phyloP scores from a whole-genome alignment of 2,797 vertebrate species.

The Vultur gryphus region DNA sequence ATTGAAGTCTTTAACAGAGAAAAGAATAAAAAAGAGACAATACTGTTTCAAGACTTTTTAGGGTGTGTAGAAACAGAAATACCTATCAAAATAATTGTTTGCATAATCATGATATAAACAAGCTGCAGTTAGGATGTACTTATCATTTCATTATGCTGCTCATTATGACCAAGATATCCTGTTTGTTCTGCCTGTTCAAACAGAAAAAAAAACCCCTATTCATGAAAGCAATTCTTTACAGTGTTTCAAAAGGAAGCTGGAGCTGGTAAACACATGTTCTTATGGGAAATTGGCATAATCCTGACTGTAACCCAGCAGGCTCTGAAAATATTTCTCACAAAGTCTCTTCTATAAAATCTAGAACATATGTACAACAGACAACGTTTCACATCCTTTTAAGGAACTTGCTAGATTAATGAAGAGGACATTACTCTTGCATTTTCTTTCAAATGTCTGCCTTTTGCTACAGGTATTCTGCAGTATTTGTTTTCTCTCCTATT shows the following conservation, averaged over 20 bases:
- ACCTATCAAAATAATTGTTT: neutral
- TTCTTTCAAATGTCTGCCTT: neutral
- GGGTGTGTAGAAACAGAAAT: neutral
- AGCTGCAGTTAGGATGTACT: neutral
- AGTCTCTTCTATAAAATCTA: constrained; percentile 61
- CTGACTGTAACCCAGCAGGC: constrained; percentile 54
- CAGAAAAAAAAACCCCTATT: constrained; percentile 18
- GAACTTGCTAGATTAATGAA: constrained; percentile 29
- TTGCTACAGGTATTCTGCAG: neutral
- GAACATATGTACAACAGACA: constrained; percentile 50
- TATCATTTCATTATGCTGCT: constrained; percentile 17
- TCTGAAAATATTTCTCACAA: constrained; percentile 66
- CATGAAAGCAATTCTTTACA: constrained; percentile 45
- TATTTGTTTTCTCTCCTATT: neutral
- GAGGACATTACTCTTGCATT: neutral
- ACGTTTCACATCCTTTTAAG: constrained; percentile 50
- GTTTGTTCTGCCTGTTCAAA: constrained; percentile 44
- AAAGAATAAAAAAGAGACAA: neutral
- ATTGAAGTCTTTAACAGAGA: neutral
- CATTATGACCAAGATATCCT: constrained; percentile 42
- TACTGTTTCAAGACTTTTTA: neutral
- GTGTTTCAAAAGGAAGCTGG: constrained; percentile 59
- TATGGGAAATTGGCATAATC: constrained; percentile 56
- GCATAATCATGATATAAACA: neutral
- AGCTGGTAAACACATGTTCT: constrained; percentile 74